Percentiles rank a stretch among this genome's conserved stretches.
Evolutionary conservation across 2,888 invertebrate species (phyloP).

Genomic region (Athrips mouffetella): DNA sequence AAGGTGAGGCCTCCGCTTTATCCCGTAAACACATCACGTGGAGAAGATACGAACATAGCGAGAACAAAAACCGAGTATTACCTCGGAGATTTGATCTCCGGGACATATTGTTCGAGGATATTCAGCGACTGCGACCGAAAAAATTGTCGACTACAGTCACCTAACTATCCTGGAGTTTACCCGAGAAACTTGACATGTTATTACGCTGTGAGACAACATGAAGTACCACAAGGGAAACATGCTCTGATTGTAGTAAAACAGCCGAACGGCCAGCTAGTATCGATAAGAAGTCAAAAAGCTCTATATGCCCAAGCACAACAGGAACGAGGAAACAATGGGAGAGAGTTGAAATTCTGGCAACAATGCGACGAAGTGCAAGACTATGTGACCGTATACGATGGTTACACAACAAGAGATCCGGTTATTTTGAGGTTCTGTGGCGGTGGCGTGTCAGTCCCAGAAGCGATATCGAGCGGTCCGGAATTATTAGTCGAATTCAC

Average conservation of each 20-base stretch:
- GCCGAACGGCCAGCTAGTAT: conserved; percentile 90
- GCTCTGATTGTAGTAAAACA: conserved; percentile 92
- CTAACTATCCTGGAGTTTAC: conserved; percentile 95
- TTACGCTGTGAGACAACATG: conserved; percentile 92
- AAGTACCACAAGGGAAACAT: conserved; percentile 91
- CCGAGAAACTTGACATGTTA: conserved; percentile 96
- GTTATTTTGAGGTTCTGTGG: conserved; percentile 94
- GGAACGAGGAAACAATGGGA: conserved; percentile 77
- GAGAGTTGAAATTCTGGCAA: conserved; percentile 85
- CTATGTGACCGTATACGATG: conserved; percentile 92
- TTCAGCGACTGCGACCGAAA: conserved; percentile 95
- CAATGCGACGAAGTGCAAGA: conserved; percentile 93
- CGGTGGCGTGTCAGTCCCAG: conserved; percentile 91
- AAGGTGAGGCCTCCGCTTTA: conserved; percentile 67
- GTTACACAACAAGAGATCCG: conserved; percentile 92
- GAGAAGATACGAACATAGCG: conserved; percentile 58
- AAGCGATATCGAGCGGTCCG: conserved; percentile 91
- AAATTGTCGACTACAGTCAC: conserved; percentile 92
- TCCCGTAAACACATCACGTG: conserved; percentile 72
- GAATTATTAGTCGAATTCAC: conserved; percentile 93
- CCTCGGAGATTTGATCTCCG: conserved; percentile 92
- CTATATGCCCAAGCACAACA: conserved; percentile 78
- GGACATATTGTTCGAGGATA: conserved; percentile 94
- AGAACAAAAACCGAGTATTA: conserved; percentile 81
- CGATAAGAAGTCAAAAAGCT: conserved; percentile 87